Percentiles rank a stretch among this genome's conserved stretches.
phyloP scores from a whole-genome alignment of 2,888 invertebrate genomes.

The Eulithis prunata region DNA sequence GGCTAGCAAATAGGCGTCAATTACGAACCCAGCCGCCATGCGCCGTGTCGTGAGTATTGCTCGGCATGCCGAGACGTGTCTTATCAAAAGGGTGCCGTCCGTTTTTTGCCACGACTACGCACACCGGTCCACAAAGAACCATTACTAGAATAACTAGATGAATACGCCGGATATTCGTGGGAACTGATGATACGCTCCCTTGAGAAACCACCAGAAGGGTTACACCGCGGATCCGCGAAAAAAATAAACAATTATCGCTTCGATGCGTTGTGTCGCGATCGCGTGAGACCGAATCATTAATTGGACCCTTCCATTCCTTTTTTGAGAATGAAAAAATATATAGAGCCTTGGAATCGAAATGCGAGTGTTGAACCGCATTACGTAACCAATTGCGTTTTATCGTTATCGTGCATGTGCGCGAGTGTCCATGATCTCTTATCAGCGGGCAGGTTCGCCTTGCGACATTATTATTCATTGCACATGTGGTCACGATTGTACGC shows the following conservation, averaged over 20 bases:
- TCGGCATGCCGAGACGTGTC: constrained; percentile 60
- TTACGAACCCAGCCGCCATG: constrained; percentile 43
- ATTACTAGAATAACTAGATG: constrained; percentile 44
- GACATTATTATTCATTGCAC: constrained; percentile 55
- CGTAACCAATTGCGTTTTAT: constrained; percentile 48
- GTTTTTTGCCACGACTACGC: constrained; percentile 53
- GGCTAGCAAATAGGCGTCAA: constrained; percentile 28
- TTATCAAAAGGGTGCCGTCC: constrained; percentile 59
- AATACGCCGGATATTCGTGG: constrained; percentile 60
- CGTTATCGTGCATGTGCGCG: constrained; percentile 45
- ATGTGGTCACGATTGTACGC: constrained; percentile 49
- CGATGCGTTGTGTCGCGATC: constrained; percentile 40
- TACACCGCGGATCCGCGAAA: constrained; percentile 46
- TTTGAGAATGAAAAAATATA: constrained; percentile 19
- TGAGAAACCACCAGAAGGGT: constrained; percentile 54
- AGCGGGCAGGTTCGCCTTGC: constrained; percentile 61
- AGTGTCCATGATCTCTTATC: constrained; percentile 65
- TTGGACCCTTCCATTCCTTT: constrained; percentile 50
- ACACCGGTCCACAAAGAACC: constrained; percentile 49
- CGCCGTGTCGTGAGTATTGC: constrained; percentile 47
- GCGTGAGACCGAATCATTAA: constrained; percentile 56
- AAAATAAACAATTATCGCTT: constrained; percentile 45
- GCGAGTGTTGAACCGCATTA: constrained; percentile 39
- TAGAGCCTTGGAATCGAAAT: background rate
- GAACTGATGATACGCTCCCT: constrained; percentile 45